Evolutionary conservation across 2,113 vertebrate genomes (phyloP), one percentile per base, ranked within the genome.

Genomic region (Nycticryphes semicollaris): DNA sequence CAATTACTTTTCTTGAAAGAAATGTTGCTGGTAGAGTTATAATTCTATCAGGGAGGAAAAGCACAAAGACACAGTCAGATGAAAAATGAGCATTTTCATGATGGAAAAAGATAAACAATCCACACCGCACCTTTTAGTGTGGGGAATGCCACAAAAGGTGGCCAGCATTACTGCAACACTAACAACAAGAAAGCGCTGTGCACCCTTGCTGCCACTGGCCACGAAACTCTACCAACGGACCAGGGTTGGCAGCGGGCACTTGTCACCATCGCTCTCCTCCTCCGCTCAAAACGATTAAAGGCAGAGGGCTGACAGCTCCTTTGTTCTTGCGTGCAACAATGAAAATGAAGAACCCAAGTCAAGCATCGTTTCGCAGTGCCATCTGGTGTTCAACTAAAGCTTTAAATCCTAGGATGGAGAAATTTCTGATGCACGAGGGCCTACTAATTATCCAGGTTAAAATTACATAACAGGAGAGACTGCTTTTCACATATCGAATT

Each of bases 301-400:
- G 50, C 47, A 31, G 77, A 33, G 47, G 64, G 19, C 37, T 67
- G 68, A 2, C 8, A 39, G 50, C 10, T 16, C 51, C 94, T 89
- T 78, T 87, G 89, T 30, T 74, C 54, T 53, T 50, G 43, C 54
- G 37, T 5, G 28, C 48, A 66, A 8, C 4, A 53, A 20, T 0
- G 22, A 54, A 39, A 72, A 22, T 1, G n/a, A 54, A 27, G 70
- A 54, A 24, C 14, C 37, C 5, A 53, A 66, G 74, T 1, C 56
- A n/a, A 45, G 77, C 57, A 59, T 21, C 87, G 28, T 27, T 89
- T 84, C 69, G 63, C 70, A 95, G 77, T 88, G 96, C 89, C 96
- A 87, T 31, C 89, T 94, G 69, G 15, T 70, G 96, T 85, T 69
- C 89, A 83, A 4, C 24, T 50, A 22, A 30, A 80, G 83, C 69